Conservation (phyloP, 1,140 invertebrate species). For the Leptinotarsa lineolata region DNA sequence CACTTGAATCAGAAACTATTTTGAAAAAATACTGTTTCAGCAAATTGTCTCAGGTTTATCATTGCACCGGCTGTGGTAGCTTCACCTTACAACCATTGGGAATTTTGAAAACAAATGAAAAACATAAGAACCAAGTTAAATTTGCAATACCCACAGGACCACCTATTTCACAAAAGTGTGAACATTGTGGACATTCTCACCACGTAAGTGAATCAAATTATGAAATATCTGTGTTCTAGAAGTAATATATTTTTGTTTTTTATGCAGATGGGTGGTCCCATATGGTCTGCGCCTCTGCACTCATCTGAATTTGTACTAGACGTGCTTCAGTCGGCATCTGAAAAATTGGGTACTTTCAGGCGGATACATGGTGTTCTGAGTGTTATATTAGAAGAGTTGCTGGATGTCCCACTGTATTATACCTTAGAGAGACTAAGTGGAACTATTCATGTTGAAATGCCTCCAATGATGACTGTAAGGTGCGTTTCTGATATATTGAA, state of each 20-base stretch:
- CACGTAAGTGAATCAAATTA: conserved; percentile 60
- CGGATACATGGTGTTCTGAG: conserved; percentile 76
- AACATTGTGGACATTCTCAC: conserved; percentile 75
- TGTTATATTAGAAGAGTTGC: conserved; percentile 78
- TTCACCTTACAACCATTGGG: conserved; percentile 78
- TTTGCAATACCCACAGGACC: conserved; percentile 71
- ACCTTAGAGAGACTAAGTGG: conserved; percentile 68
- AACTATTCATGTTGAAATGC: conserved; percentile 68
- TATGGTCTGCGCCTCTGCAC: conserved; percentile 89
- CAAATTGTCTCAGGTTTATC: conserved; percentile 84
- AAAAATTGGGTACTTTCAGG: conserved; percentile 71
- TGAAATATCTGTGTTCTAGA: too few relatives aligned
- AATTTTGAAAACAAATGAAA: conserved; percentile 63
- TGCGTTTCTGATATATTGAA: conserved; percentile 42
- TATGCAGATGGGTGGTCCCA: conserved; percentile 83
- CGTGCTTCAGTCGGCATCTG: conserved; percentile 55
- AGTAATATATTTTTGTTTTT: neutral
- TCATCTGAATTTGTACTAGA: conserved; percentile 74
- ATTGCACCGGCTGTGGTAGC: conserved; percentile 86
- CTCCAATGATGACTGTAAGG: conserved; percentile 69
- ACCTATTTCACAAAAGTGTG: conserved; percentile 69
- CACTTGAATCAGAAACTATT: too few relatives aligned
- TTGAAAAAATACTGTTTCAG: conserved; percentile 57
- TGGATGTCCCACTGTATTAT: conserved; percentile 87
- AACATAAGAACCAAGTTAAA: conserved; percentile 64